Conservation (phyloP, 2,888 invertebrate genomes). For the Tetragnatha montana region DNA sequence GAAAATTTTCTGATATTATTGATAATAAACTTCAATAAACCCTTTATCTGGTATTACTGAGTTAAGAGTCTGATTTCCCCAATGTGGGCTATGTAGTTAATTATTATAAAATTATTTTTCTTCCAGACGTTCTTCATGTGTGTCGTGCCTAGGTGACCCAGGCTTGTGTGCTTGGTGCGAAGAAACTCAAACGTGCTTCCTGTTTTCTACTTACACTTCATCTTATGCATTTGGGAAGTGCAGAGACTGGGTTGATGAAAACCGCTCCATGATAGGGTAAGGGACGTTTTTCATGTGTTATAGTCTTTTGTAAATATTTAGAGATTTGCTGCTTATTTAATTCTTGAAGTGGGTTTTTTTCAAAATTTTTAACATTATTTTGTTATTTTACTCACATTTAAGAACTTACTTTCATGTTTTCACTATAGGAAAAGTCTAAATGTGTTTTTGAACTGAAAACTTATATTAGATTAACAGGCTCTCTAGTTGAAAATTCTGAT, state of each 20-base stretch:
- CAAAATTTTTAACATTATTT: too few species aligned
- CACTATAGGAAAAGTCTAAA: too few species aligned
- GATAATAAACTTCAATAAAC: not conserved
- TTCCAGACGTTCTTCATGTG: constrained; percentile 74
- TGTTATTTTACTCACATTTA: too few species aligned
- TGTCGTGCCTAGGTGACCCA: constrained; percentile 85
- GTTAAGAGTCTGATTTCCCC: too few species aligned
- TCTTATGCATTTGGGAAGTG: constrained; percentile 95
- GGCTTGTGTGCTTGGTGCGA: constrained; percentile 97
- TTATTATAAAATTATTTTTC: not conserved
- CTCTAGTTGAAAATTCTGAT: too few species aligned
- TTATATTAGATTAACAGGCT: too few species aligned
- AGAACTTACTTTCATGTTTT: too few species aligned
- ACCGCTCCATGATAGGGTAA: constrained; percentile 70
- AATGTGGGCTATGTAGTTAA: too few species aligned
- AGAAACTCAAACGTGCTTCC: constrained; percentile 91
- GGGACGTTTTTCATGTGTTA: not conserved
- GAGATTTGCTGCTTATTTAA: too few species aligned
- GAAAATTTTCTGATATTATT: not conserved
- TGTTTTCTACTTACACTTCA: constrained; percentile 95
- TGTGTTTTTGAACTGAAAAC: too few species aligned
- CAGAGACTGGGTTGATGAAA: constrained; percentile 90
- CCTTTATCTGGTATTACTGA: too few species aligned
- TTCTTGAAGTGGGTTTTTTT: too few species aligned
- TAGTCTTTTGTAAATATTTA: not conserved